Evolutionary conservation across 1,140 invertebrate genomes (phyloP).

Genomic region (Goniozus legneri): DNA sequence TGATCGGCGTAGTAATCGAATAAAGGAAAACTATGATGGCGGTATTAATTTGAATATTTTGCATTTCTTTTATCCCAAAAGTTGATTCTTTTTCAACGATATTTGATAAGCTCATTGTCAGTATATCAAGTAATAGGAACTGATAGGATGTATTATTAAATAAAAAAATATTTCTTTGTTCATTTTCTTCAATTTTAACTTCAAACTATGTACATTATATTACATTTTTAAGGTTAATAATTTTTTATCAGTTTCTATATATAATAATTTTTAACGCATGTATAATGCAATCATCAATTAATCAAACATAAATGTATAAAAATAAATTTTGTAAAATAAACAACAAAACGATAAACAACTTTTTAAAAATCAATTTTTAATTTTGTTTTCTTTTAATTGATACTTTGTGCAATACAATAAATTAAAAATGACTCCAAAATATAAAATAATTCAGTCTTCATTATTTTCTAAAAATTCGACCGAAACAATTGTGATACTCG

Average conservation of each 20-base stretch:
- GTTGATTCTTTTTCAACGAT: conserved; percentile 10
- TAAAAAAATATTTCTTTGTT: conserved; percentile 15
- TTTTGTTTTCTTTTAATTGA: background rate
- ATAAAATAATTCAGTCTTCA: background rate
- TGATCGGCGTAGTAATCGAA: background rate
- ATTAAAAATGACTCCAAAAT: conserved; percentile 2
- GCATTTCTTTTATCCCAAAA: background rate
- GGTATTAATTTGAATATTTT: background rate
- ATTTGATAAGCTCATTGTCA: conserved; percentile 9
- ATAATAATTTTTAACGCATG: background rate
- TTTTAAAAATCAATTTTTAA: no score
- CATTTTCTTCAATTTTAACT: conserved; percentile 15
- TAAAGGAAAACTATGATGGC: background rate
- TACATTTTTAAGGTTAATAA: conserved; percentile 10
- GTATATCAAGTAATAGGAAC: no score
- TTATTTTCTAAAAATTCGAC: background rate
- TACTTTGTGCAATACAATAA: background rate
- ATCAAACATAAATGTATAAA: background rate
- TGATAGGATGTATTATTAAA: conserved; percentile 18
- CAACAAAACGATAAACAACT: no score
- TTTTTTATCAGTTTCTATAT: background rate
- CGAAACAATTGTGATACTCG: background rate
- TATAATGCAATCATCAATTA: background rate
- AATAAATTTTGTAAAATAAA: background rate
- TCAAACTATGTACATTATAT: conserved; percentile 24